These are phyloP conservation scores for Callionymus lyra DNA, from an alignment of 2,113 vertebrate genomes.

Conservation along the genomic window DNA sequence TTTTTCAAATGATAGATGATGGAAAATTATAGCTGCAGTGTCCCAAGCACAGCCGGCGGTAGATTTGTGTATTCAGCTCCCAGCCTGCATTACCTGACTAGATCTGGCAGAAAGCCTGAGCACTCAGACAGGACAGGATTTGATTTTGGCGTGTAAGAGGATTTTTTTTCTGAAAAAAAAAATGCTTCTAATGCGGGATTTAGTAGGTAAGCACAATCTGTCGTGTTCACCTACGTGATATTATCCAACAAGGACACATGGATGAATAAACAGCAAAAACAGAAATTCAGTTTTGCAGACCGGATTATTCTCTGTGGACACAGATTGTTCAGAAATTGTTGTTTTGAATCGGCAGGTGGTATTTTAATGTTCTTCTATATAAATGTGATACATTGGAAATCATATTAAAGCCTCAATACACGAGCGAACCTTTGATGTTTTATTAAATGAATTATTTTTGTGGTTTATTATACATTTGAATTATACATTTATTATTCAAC, in stretches of 20 bases:
- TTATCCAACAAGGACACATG: constrained; percentile 38
- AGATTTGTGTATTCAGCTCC: constrained; percentile 50
- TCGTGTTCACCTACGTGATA: constrained; percentile 56
- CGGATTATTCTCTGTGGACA: background rate
- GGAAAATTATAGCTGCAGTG: constrained; percentile 44
- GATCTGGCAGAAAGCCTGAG: constrained; percentile 58
- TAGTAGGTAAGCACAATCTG: constrained; percentile 67
- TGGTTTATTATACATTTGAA: too few relatives aligned
- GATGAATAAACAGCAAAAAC: background rate
- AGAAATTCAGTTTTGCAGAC: background rate
- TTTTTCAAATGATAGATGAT: constrained; percentile 61
- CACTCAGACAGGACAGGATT: constrained; percentile 49
- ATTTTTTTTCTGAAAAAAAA: constrained; percentile 36
- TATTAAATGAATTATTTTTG: too few relatives aligned
- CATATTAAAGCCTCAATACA: too few relatives aligned
- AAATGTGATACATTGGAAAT: too few relatives aligned
- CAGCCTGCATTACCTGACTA: constrained; percentile 63
- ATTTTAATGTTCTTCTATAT: too few relatives aligned
- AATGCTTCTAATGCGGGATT: constrained; percentile 62
- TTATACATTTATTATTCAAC: too few relatives aligned
- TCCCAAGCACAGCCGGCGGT: constrained; percentile 54
- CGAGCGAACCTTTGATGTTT: too few relatives aligned
- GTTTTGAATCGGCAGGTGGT: background rate
- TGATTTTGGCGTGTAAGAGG: constrained; percentile 64
- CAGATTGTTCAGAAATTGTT: background rate